Base-by-base conservation (phyloP, 1,140 invertebrate genomes). In the Protaetia brevitarsis region DNA sequence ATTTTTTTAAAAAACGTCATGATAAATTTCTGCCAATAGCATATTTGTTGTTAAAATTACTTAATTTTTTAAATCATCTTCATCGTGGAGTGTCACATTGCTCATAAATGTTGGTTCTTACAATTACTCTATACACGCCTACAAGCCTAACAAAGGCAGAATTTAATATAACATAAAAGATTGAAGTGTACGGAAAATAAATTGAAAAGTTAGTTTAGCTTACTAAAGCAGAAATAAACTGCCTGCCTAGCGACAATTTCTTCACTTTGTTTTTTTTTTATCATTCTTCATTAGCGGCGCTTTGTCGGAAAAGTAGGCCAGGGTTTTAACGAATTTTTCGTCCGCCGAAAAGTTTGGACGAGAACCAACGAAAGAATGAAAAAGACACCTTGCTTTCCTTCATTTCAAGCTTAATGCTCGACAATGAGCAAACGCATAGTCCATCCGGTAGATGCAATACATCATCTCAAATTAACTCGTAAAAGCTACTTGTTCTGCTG, bases 131-230 rank as follows among this genome's bases (percentile, higher is more conserved):
- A n/a, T n/a, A n/a, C n/a, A n/a, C n/a, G n/a, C n/a, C n/a, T n/a
- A n/a, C n/a, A n/a, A n/a, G n/a, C n/a, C n/a, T 19, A 51, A 4
- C 0, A 51, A 16, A 10, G 41, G 11, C 5, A 51, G 5, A 51
- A 51, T 7, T 51, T 51, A 23, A 51, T 51, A 51, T 51, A 51
- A 51, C n/a, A n/a, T n/a, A 23, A 51, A 51, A 19, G 19, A 34
- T 11, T 8, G 8, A 34, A 51, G 16, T 51, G 19, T 51, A 51
- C 41, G 19, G 13, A 7, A 23, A 10, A 51, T 51, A 51, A 51
- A 51, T 51, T 51, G 41, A 51, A 51, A 51, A 51, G 41, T 51
- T 51, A 51, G 41, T 51, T 51, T 16, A 51, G 41, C 41, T 51
- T 51, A 19, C 41, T 45, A 19, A 51, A 51, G 10, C 13, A 16